A percentile compares a stretch with the other conserved stretches of the same genome.
Conservation (phyloP, 2,797 vertebrate species). For the Gouania willdenowi region DNA sequence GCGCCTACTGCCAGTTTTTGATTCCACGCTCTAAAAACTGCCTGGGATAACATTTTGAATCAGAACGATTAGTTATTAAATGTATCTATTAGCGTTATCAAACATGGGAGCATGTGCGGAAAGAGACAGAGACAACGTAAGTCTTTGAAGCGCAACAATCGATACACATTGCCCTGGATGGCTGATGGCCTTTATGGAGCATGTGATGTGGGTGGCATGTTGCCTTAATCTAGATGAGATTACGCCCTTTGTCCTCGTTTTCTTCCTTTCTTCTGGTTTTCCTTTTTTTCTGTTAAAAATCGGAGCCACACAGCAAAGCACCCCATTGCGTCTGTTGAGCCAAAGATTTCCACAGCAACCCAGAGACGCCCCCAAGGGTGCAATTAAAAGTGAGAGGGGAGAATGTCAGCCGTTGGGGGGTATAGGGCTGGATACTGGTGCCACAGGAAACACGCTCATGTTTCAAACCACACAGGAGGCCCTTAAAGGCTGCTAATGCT, state of each 20-base stretch:
- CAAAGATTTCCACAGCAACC: constrained; percentile 61
- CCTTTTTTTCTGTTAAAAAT: constrained; percentile 31
- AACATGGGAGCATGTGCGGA: constrained; percentile 22
- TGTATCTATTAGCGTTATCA: constrained; percentile 60
- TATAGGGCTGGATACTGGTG: constrained; percentile 9
- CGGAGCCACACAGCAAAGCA: constrained; percentile 57
- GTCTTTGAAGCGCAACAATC: constrained; percentile 53
- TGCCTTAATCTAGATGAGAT: constrained; percentile 20
- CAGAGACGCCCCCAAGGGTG: constrained; percentile 61
- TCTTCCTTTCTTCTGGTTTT: neutral
- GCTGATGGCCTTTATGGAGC: constrained; percentile 51
- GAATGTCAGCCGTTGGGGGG: constrained; percentile 62
- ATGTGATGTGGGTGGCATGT: constrained; percentile 36
- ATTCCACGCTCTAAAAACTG: constrained; percentile 41
- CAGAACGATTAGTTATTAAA: constrained; percentile 68
- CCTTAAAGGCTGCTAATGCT: constrained; percentile 63
- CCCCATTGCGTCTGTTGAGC: constrained; percentile 59
- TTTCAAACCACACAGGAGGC: constrained; percentile 58
- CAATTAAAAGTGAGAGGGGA: constrained; percentile 77
- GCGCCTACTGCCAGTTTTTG: constrained; percentile 49
- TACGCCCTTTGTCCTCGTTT: neutral
- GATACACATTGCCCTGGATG: constrained; percentile 54
- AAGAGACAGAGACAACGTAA: constrained; percentile 33
- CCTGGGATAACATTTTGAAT: constrained; percentile 61
- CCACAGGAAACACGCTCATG: constrained; percentile 57